Conservation (phyloP, 2,797 vertebrate species). For the Ctenopoma kingsleyae region DNA sequence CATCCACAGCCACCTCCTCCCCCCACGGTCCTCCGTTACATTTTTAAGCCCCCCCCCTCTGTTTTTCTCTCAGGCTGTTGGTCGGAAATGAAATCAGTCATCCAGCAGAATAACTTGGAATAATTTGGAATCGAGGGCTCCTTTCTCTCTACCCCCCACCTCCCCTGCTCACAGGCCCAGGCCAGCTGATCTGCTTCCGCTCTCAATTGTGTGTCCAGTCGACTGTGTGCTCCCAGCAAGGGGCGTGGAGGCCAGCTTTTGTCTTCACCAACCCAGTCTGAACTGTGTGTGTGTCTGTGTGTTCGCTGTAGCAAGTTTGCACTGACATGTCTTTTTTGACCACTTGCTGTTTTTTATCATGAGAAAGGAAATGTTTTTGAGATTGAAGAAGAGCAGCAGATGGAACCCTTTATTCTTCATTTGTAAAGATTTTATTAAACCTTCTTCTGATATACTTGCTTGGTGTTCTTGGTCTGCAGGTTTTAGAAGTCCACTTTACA, state of each 20-base stretch:
- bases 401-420: neutral
- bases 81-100: conserved; percentile 88
- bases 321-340: conserved; percentile 41
- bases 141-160: conserved; percentile 58
- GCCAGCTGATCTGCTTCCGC: conserved; percentile 86
- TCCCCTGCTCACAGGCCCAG: conserved; percentile 61
- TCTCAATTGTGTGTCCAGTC: conserved; percentile 85
- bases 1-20: conserved; percentile 39
- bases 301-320: conserved; percentile 39
- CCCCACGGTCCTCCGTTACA: conserved; percentile 39
- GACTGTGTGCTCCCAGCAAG: conserved; percentile 82
- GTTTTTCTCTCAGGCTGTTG: conserved; percentile 72
- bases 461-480: conserved; percentile 6
- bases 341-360: conserved; percentile 36
- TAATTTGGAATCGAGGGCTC: conserved; percentile 81
- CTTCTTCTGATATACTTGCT: neutral
- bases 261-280: conserved; percentile 70
- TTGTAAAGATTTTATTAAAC: conserved; percentile 20
- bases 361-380: conserved; percentile 12
- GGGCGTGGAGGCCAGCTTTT: conserved; percentile 76
- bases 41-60: conserved; percentile 53
- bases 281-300: conserved; percentile 51
- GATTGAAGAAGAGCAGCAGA: conserved; percentile 18
- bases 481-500: neutral
- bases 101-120: conserved; percentile 87